Base-by-base conservation (phyloP, 2,113 vertebrate species). In the Lates calcarifer region DNA sequence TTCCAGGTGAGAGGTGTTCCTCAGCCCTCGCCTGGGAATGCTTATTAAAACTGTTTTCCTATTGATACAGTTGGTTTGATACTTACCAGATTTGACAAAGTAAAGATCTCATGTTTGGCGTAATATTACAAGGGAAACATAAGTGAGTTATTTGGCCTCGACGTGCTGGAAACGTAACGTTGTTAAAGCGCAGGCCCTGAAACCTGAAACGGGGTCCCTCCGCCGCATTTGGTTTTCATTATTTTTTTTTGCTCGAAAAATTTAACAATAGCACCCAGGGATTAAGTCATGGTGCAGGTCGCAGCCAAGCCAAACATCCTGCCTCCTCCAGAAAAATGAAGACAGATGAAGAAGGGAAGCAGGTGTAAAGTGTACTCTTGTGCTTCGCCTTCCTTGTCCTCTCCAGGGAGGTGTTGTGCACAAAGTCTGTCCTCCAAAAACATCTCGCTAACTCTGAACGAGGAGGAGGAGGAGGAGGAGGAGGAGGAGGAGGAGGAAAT, bases 31-130 rank as follows among this genome's bases (percentile, higher is more conserved):
- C 91, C 84, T 84, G 91, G 92, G 92, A 92, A 89, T 81, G 90
- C 88, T 92, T 92, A 94, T 94, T 94, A 94, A 93, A 94, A 89
- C 90, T 89, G 90, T 93, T 94, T 94, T 94, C 89, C 86, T 93
- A 92, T 94, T 86, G 92, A 93, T 94, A 90, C 89, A 90, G 90
- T 91, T 89, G 92, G 92, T 91, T 94, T 93, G 94, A 94, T 93
- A 82, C 89, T 94, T 73, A 92, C 89, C 93, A 91, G 90, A 80
- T 94, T 85, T 93, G 94, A 95, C 94, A 94, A 92, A 94, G 90
- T 91, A 92, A 94, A 93, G 93, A 94, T 94, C 91, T 95, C 93
- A 94, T 94, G 92, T 94, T 95, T 95, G 94, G 93, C 91, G 69
- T 94, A 92, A 92, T 85, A 83, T 94, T 94, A 95, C 93, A 92